Evolutionary conservation across 92 coral and sea anemone species (phyloP), one percentile per base, ranked within the genome.

Genomic region (Heliopora coerulea): DNA sequence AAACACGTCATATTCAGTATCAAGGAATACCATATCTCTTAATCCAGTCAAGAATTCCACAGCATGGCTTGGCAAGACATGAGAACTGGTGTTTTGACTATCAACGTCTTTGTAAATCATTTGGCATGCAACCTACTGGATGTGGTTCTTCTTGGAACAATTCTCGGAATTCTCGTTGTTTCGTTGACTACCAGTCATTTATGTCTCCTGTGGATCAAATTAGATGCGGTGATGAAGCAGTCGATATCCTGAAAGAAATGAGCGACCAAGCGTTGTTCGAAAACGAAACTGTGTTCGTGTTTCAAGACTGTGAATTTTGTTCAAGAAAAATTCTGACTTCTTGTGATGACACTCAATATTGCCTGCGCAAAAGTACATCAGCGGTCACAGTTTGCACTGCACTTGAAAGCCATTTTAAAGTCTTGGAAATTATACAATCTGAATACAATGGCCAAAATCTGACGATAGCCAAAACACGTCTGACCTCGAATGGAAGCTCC

Each of bases 1-100:
- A 80, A 13, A 67, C 83, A 1, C 49, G 20, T 21, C 44, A 56
- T 6, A 31, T 65, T 60, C 39, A 25, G 17, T 50, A 78, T 54
- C 42, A 80, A 3, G 89, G 85, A 13, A 59, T 76, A 1, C 68
- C 73, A 35, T 81, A 75, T 34, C 79, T 81, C 18, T 44, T 76
- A 8, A 13, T 85, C 19, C 75, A 69, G 60, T 65, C 85, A 3
- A 78, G 79, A 46, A 1, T 80, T 3, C 88, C 88, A 24, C 24
- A 48, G 17, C 13, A 30, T 30, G 56, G 23, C 61, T 3, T 40
- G 8, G 57, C 89, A 4, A 76, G 79, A 67, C 60, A 75, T 40
- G 64, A 59, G 26, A 75, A 23, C 34, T 85, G 89, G 89, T 85
- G 89, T 56, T 10, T 34, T 12, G 89, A 85, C 60, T 85, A 85